phyloP scores from a whole-genome alignment of 2,113 vertebrate species.

The Carlito syrichta region DNA sequence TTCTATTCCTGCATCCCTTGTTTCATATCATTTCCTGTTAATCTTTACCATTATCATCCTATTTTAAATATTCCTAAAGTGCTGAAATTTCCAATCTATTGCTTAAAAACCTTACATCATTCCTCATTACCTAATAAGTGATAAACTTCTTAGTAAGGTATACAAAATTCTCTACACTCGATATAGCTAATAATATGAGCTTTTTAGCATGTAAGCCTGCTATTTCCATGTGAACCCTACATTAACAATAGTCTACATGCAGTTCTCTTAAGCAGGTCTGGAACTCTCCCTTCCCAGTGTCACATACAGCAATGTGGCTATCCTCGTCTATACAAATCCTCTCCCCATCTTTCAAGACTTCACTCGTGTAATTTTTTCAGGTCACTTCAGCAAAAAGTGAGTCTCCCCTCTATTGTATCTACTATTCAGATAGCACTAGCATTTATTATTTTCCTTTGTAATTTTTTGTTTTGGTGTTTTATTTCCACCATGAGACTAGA shows the following conservation, averaged over 20 bases:
- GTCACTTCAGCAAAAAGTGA: neutral
- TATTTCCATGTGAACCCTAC: neutral
- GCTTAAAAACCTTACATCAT: neutral
- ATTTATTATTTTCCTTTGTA: neutral
- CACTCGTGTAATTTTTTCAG: neutral
- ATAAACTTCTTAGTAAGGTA: neutral
- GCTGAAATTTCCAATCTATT: neutral
- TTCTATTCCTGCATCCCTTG: neutral
- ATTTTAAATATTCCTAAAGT: neutral
- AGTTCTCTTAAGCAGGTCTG: neutral
- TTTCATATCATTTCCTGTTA: neutral
- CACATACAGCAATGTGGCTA: neutral
- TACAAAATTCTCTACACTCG: neutral
- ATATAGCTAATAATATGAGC: neutral
- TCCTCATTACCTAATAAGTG: neutral
- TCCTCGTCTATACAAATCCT: neutral
- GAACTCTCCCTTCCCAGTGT: neutral
- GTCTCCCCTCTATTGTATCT: neutral
- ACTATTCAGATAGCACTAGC: neutral
- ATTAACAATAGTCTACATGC: neutral
- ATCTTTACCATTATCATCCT: neutral
- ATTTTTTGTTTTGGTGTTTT: conserved; percentile 18
- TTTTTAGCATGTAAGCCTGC: neutral
- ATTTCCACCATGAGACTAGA: neutral
- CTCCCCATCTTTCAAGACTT: neutral